phyloP scores from a whole-genome alignment of 2,888 invertebrate species.

The Seira sanloemensis region DNA sequence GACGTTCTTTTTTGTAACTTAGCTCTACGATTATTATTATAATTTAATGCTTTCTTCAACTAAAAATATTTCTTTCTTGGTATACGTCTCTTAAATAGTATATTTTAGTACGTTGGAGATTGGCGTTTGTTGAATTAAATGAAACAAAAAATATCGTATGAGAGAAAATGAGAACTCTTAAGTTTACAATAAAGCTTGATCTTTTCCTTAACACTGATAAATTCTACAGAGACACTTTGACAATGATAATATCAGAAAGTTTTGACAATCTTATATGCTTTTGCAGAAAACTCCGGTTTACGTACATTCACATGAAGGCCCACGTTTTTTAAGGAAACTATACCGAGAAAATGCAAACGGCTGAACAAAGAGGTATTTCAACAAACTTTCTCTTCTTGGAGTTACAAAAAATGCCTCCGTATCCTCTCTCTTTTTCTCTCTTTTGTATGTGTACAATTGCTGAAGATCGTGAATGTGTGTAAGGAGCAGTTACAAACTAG shows the following conservation, averaged over 20 bases:
- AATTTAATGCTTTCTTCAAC: background rate
- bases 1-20: background rate
- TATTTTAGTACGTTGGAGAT: conserved; percentile 11
- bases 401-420: too few relatives aligned
- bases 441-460: too few relatives aligned
- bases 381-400: too few relatives aligned
- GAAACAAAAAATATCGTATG: background rate
- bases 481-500: background rate
- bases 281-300: background rate
- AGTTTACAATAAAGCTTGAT: conserved; percentile 10
- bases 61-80: background rate
- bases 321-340: too few relatives aligned
- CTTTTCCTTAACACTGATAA: background rate
- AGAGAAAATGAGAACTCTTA: conserved; percentile 13
- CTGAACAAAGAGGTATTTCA: too few relatives aligned
- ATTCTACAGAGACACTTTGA: background rate
- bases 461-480: background rate
- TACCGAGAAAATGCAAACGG: too few relatives aligned
- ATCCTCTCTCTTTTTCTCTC: too few relatives aligned
- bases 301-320: background rate
- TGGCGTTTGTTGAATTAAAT: background rate
- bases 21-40: background rate
- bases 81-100: background rate
- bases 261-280: too few relatives aligned
- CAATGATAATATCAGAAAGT: background rate